phyloP scores from a whole-genome alignment of 2,113 vertebrate genomes.

The Eptatretus burgeri region DNA sequence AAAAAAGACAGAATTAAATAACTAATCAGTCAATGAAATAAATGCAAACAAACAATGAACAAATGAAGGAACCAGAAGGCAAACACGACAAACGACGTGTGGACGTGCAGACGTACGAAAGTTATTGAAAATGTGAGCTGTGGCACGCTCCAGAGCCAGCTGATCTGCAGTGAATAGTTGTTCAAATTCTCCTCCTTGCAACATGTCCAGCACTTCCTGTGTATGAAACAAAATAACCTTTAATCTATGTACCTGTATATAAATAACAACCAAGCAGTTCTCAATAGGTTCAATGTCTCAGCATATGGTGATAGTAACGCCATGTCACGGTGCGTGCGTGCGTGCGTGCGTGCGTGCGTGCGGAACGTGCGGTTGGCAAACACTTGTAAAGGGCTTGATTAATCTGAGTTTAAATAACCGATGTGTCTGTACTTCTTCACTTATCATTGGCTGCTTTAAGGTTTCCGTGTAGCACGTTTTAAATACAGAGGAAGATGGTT shows the following conservation, averaged over 20 bases:
- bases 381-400: no score
- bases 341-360: no score
- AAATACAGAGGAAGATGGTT: no score
- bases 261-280: not conserved
- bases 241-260: not conserved
- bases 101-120: constrained; percentile 21
- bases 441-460: no score
- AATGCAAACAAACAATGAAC: not conserved
- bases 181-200: constrained; percentile 37
- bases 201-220: constrained; percentile 34
- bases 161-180: constrained; percentile 44
- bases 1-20: not conserved
- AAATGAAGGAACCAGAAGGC: not conserved
- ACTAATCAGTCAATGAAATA: not conserved
- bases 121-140: constrained; percentile 37
- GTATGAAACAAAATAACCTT: not conserved
- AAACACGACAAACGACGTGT: not conserved
- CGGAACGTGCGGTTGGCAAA: no score
- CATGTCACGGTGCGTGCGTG: no score
- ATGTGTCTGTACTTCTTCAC: no score
- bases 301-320: no score
- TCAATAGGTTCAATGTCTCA: no score
- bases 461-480: no score
- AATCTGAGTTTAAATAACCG: no score
- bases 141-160: constrained; percentile 34